Base-by-base conservation (phyloP, 92 coral and sea anemone species). In the Porites rus region DNA sequence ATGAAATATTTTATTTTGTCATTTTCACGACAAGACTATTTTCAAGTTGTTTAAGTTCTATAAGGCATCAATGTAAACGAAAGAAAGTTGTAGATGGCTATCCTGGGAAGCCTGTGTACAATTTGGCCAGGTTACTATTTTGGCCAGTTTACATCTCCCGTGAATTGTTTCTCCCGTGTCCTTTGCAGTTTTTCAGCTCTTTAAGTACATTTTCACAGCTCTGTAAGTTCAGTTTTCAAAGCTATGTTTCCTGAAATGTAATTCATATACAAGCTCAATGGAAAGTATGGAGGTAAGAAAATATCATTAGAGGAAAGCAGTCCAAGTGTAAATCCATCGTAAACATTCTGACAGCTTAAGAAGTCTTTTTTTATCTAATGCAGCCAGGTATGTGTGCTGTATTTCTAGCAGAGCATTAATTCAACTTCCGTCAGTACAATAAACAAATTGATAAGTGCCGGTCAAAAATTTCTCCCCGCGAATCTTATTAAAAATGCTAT, bases 401-500 rank as follows among this genome's bases (percentile, higher is more conserved):
- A 79, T 79, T 46, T 72, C 51, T 6, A 46, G 18, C 50, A 85
- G 72, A 14, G 91, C 84, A 16, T 86, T 86, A 9, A 82, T 78
- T 68, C 90, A 90, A 69, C 77, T 87, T 12, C 85, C 50, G 56
- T 91, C 88, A 6, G 82, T 31, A 6, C 92, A 77, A 56, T 92
- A 88, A 43, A 81, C 88, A 79, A 66, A 80, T 69, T 87, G 93
- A 0, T 81, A 77, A 11, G 75, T 64, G 19, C 58, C 0, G 4
- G 31, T 18, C 77, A 88, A 21, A 65, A 6, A 65, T 65, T 65
- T 3, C 70, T 65, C 70, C 70, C 19, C 8, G 28, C 70, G 10
- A 19, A 43, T 21, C 11, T 65, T 65, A 21, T 65, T 65, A 79
- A 50, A 71, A 88, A 80, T 31, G 78, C 89, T 17, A 82, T 88